Base-by-base conservation (phyloP, 2,888 invertebrate species). In the Oscheius sp. region DNA sequence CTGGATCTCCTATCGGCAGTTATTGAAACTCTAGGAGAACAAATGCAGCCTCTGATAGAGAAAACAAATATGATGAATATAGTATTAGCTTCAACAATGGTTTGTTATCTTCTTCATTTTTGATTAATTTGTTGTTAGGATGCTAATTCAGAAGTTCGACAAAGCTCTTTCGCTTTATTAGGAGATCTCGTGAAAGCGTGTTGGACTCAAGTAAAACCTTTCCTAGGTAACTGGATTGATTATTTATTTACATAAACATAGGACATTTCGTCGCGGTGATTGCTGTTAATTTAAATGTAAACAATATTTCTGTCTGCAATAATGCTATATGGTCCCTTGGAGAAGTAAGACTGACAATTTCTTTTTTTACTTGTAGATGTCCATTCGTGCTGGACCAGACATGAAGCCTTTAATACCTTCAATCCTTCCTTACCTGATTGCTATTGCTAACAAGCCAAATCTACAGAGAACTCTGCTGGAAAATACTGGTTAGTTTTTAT, bases 261-360 rank as follows among this genome's bases (percentile, higher is more conserved):
- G 91, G 92, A 63, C 94, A 95, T 85, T 97, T 97, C 87, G 90
- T 98, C 89, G 95, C 95, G 30, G 94, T 97, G 82, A 90, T 98
- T 75, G 94, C 95, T 69, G 92, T 92, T 88, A 98, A 98, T 89
- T 90, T 98, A 72, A 95, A 97, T 89, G 95, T 97, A 0, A 94
- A 95, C 86, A 92, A 92, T 81, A 96, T 98, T 87, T 97, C 96
- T 45, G 98, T 98, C 49, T 85, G 84, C 70, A 83, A 98, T 88
- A 98, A 98, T 88, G 96, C 98, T 36, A 97, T 97, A 0, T 98
- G 98, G 98, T 96, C 98, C 24, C 95, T 99, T 84, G 98, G 98
- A 67, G 98, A 98, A 90, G 59, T 70, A 20, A 5, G 12, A 20
- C n/a, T 41, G 2, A 6, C 8, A 9, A 36, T 8, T 9, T 36